Base-by-base conservation (phyloP, 2,888 invertebrate species). In the Scotopteryx bipunctaria region DNA sequence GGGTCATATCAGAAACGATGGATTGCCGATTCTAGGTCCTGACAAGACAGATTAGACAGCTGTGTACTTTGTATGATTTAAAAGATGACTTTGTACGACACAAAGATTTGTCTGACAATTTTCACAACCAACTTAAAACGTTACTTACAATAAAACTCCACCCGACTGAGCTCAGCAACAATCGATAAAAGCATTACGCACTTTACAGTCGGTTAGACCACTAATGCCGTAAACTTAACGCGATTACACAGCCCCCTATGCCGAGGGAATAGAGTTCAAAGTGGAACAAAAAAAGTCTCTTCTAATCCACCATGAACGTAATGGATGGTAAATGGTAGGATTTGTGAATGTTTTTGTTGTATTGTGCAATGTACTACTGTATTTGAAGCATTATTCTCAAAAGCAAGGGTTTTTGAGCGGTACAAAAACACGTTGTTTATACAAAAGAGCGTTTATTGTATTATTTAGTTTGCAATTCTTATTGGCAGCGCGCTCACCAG, bases 191-290 rank as follows among this genome's bases (percentile, higher is more conserved):
- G 63, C 62, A 66, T 66, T 64, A 66, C 64, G 43, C 49, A 49
- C 62, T 63, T 64, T 58, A 63, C 68, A 68, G 57, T 62, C 64
- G 63, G 66, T 66, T 70, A 55, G 57, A 61, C 62, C 57, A 47
- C 64, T 58, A 63, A 66, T 57, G 53, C 61, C 46, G 50, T 57
- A 61, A 53, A 54, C 53, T 52, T 63, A 67, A 69, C 55, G 55
- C 64, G 69, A 66, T 69, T 69, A 64, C 47, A 42, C 54, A 51
- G 53, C 19, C 51, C 56, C 29, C 35, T 60, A 52, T 19, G 25
- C 33, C 55, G 3, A 13, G 17, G 44, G 36, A 32, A 57, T 55
- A 60, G 21, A 48, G 58, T 46, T 55, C 41, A 55, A 54, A 54
- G 27, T 57, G 3, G 32, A 25, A 27, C 5, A 2, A 13, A 31